Evolutionary conservation across 1,140 invertebrate species (phyloP).

Genomic region (Branchinecta lynchi): DNA sequence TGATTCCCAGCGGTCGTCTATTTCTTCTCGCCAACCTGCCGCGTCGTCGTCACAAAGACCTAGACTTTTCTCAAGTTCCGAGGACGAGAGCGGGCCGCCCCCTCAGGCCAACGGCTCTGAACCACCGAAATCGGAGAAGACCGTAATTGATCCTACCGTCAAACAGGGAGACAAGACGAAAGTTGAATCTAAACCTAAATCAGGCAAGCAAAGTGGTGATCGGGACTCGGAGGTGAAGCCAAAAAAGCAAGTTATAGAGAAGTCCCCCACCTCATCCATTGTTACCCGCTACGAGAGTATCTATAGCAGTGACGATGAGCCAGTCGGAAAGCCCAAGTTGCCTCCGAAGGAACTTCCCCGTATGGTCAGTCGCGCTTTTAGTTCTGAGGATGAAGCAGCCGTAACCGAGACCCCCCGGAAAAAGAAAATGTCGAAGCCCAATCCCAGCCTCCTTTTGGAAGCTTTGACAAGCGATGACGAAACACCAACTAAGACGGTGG

Average conservation of each 20-base stretch:
- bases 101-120: neutral
- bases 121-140: constrained; percentile 28
- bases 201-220: constrained; percentile 19
- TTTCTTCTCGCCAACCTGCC: neutral
- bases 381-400: neutral
- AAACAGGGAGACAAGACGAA: constrained; percentile 17
- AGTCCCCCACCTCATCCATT: neutral
- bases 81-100: neutral
- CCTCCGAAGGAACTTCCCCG: neutral
- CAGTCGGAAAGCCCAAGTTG: neutral
- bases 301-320: constrained; percentile 25
- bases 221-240: constrained; percentile 16
- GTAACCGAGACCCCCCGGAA: neutral
- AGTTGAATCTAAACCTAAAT: constrained; percentile 17
- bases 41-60: neutral
- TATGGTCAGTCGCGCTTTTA: neutral
- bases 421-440: neutral
- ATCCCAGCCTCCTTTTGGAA: neutral
- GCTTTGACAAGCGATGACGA: too few relatives aligned
- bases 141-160: constrained; percentile 18
- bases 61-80: neutral
- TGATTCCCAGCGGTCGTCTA: neutral
- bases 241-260: neutral
- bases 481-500: neutral
- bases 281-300: constrained; percentile 19